These are phyloP conservation scores for Myodes glareolus DNA, from an alignment of 2,113 vertebrate species.

Conservation along the genomic window DNA sequence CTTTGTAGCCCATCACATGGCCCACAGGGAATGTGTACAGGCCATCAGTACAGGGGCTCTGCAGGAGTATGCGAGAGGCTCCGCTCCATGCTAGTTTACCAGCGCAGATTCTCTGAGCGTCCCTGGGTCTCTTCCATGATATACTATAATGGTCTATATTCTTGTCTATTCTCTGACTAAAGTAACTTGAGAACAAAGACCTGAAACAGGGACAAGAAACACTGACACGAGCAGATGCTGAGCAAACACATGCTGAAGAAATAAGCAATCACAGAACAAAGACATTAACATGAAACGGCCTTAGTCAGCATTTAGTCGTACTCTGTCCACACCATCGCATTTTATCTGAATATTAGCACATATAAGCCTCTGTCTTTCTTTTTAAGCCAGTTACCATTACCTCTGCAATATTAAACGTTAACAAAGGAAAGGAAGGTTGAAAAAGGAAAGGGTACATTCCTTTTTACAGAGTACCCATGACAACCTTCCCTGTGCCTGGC, in stretches of 20 bases:
- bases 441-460: not conserved
- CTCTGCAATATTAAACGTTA: constrained; percentile 8
- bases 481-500: not conserved
- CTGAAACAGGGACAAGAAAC: not conserved
- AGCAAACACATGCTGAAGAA: not conserved
- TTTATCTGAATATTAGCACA: not conserved
- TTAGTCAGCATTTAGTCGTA: not conserved
- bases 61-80: not conserved
- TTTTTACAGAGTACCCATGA: not conserved
- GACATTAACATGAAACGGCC: not conserved
- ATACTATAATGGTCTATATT: not conserved
- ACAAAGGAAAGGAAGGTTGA: not conserved
- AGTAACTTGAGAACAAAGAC: not conserved
- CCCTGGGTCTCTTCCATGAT: not conserved
- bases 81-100: not conserved
- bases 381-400: not conserved
- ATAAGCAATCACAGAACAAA: not conserved
- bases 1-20: not conserved
- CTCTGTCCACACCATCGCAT: not conserved
- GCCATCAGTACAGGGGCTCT: accelerated
- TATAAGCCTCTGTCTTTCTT: not conserved
- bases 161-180: not conserved
- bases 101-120: not conserved
- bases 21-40: not conserved
- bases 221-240: not conserved